Percentiles rank a stretch among this genome's conserved stretches.
Evolutionary conservation across 1,140 invertebrate genomes (phyloP).

Genomic region (Sinella curviseta): DNA sequence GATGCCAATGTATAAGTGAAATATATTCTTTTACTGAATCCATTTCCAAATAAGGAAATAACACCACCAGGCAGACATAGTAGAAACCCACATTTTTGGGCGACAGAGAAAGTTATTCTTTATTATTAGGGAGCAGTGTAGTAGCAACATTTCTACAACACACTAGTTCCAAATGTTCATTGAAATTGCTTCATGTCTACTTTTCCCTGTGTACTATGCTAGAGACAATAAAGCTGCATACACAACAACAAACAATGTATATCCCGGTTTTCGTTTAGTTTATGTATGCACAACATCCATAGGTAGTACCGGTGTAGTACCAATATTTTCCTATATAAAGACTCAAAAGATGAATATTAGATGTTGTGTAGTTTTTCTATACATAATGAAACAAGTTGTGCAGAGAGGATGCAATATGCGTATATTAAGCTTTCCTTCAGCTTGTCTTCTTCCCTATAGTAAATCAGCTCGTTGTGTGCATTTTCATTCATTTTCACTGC

Average conservation of each 20-base stretch:
- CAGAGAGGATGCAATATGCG: neutral
- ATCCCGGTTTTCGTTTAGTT: neutral
- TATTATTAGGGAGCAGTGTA: neutral
- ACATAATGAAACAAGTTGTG: neutral
- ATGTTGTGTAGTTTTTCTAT: neutral
- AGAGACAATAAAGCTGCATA: neutral
- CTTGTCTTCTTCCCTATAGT: neutral
- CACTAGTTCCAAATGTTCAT: neutral
- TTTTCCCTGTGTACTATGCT: neutral
- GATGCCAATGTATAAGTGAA: neutral
- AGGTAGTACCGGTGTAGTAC: neutral
- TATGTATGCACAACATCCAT: neutral
- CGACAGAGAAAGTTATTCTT: neutral
- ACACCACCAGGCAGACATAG: neutral
- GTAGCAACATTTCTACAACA: neutral
- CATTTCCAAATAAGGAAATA: neutral
- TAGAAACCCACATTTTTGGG: neutral
- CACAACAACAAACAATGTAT: neutral
- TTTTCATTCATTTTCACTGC: neutral
- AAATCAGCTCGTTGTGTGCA: neutral
- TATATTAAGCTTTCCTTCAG: neutral
- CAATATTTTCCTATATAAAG: neutral
- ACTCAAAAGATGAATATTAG: neutral
- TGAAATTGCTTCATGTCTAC: neutral
- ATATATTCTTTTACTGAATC: neutral